Conservation (phyloP, 2,113 vertebrate species). For the Smithornis capensis region DNA sequence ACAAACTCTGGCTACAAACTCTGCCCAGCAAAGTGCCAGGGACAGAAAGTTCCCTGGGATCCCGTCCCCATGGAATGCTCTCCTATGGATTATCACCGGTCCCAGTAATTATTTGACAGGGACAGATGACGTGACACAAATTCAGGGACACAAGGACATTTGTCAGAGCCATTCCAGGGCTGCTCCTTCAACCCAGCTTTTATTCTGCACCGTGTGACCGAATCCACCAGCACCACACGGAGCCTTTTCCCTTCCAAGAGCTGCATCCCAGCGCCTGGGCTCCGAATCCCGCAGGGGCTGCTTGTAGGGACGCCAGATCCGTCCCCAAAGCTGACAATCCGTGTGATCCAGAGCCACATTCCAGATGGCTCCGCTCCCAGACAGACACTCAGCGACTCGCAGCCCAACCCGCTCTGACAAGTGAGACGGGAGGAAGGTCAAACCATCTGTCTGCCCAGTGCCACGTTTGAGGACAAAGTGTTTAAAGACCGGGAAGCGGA, state of each 20-base stretch:
- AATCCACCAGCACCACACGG: accelerated
- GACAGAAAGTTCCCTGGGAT: not conserved
- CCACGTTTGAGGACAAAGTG: not conserved
- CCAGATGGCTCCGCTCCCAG: slow-evolving; percentile 20
- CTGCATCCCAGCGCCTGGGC: accelerated
- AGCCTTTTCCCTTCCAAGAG: not conserved
- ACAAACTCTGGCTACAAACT: accelerated
- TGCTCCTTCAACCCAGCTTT: not conserved
- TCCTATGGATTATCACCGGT: not conserved
- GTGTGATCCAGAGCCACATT: not conserved
- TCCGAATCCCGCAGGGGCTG: not conserved
- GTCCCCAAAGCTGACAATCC: not conserved
- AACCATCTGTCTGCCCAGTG: not conserved
- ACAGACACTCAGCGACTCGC: not conserved
- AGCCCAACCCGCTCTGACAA: not conserved
- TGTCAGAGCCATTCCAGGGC: not conserved
- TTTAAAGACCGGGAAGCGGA: not conserved
- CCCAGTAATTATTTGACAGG: not conserved
- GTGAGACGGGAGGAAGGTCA: not conserved
- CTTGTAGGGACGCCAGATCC: accelerated
- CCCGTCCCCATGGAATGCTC: not conserved
- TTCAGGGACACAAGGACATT: not conserved
- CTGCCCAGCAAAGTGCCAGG: not conserved
- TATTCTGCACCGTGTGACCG: not conserved
- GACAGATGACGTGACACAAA: not conserved